These are phyloP conservation scores for Archivesica marissinica DNA, from an alignment of 1,140 invertebrate genomes.

Conservation along the genomic window DNA sequence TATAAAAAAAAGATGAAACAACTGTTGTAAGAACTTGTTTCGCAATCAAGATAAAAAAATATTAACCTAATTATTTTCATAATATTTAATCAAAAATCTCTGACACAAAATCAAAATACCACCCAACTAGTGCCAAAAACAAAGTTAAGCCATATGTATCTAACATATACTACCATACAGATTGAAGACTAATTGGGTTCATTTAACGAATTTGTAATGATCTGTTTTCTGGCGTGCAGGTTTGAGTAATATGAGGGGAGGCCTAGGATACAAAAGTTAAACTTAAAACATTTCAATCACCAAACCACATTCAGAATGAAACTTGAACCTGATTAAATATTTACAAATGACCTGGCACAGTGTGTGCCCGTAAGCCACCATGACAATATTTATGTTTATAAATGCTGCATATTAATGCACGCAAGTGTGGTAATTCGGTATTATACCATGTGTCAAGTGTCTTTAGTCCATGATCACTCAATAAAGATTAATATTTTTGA, in stretches of 20 bases:
- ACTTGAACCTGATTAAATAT: conserved; percentile 6
- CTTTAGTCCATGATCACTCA: background rate
- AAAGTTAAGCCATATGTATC: no score
- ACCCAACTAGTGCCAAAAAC: background rate
- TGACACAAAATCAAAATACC: no score
- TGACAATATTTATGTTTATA: conserved; percentile 36
- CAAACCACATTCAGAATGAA: background rate
- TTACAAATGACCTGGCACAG: conserved; percentile 20
- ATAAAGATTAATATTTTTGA: background rate
- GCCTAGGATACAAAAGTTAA: conserved; percentile 9
- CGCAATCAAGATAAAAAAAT: no score
- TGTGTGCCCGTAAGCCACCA: background rate
- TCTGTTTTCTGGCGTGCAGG: background rate
- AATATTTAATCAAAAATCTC: no score
- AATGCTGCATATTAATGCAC: background rate
- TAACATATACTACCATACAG: no score
- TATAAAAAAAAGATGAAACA: no score
- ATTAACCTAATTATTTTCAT: no score
- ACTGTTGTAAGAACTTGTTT: no score
- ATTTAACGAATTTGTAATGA: background rate
- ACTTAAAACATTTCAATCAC: conserved; percentile 6
- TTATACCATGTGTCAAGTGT: conserved; percentile 25
- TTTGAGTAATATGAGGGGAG: background rate
- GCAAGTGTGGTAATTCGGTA: background rate
- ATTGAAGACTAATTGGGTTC: conserved; percentile 18